Evolutionary conservation across 2,797 vertebrate genomes (phyloP), one percentile per base, ranked within the genome.

Genomic region (Sebastes trivittatus): DNA sequence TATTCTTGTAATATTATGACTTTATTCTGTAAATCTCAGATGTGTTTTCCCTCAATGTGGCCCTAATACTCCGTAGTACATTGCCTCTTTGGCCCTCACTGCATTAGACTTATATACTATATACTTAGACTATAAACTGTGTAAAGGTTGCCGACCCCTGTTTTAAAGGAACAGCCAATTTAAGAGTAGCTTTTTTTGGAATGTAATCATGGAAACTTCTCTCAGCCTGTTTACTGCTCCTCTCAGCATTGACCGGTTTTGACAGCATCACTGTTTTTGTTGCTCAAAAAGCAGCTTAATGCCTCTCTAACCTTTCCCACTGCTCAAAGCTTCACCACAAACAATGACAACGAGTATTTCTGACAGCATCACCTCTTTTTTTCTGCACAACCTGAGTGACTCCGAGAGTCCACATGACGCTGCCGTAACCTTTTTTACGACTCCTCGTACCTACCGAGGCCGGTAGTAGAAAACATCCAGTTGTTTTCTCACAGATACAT

Each of bases 401-500:
- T 66, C 11, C 2, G 59, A 54, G 59, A 55, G 13, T 34, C n/a
- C 7, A 0, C 18, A 4, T 32, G 7, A 64, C 14, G 58, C 71
- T 11, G 38, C 38, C 13, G 13, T 42, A 14, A 42, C 38, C 52
- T 65, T 71, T 66, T 34, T 55, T 49, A 20, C 8, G 7, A 2
- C 54, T 46, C 6, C 3, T 30, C 59, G n/a, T 2, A 42, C 38
- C 38, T 42, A 42, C 13, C 1, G 6, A 32, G n/a, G 32, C 54
- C 62, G 2, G 61, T 0, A 22, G 67, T n/a, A 22, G 32, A n/a
- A 42, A 59, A 61, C 2, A 46, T 13, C 13, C 34, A 4, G 56
- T 38, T 73, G 52, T 71, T 80, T 84, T 67, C 83, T 78, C 79
- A 73, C 67, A 74, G 62, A 77, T 34, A 1, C 64, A 29, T 9